A percentile compares a stretch with the other conserved stretches of the same genome.
Conservation (phyloP, 2,888 invertebrate genomes). For the Machimus atricapillus region DNA sequence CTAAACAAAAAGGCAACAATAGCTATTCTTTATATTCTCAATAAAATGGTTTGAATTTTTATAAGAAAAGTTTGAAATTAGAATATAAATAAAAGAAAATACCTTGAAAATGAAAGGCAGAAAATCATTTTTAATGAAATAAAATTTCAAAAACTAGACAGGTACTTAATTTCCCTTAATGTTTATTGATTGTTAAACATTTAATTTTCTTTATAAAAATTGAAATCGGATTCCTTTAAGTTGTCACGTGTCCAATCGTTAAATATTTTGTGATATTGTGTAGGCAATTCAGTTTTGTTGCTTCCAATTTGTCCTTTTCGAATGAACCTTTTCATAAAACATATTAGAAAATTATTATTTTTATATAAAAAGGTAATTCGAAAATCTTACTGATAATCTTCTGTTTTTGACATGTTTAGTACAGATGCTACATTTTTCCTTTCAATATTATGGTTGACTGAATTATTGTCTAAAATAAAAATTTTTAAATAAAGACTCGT, state of each 20-base stretch:
- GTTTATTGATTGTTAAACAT: neutral
- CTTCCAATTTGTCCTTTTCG: constrained; percentile 11
- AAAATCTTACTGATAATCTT: neutral
- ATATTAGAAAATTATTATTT: neutral
- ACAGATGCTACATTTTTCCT: neutral
- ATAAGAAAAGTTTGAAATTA: neutral
- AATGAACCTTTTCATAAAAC: neutral
- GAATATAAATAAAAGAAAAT: no score
- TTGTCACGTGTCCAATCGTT: neutral
- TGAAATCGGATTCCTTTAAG: neutral
- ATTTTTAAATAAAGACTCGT: neutral
- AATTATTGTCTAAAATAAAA: neutral
- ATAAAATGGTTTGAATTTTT: neutral
- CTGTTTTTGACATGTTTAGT: neutral
- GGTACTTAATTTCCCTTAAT: neutral
- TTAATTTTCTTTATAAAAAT: neutral
- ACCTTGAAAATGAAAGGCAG: no score
- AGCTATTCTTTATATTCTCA: no score
- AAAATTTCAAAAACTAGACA: neutral
- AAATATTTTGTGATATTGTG: neutral
- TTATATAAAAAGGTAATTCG: neutral
- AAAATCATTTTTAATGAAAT: no score
- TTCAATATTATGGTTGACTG: neutral
- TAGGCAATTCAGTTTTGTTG: neutral
- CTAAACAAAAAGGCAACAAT: no score